Evolutionary conservation across 35 echinoderm and acorn worm species (phyloP), one percentile per base, ranked within the genome.

Genomic region (Heliocidaris erythrogramma): DNA sequence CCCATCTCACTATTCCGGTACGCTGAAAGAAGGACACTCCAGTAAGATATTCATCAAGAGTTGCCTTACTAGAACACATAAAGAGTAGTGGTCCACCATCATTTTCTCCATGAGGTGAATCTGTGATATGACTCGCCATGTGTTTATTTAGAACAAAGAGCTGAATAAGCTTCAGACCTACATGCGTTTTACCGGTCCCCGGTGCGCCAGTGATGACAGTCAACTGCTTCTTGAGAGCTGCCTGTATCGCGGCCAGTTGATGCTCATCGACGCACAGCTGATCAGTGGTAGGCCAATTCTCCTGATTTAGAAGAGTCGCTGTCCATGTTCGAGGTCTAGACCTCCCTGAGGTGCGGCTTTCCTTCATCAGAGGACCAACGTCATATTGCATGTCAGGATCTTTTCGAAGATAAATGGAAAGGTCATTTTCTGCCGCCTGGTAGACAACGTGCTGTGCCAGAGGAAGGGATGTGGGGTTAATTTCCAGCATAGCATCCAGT

Each of bases 41-140:
- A 60, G 96, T 96, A 49, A 99, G 92, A 92, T 97, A 99, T 60
- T 99, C 97, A 91, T 99, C 98, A 93, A 99, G 96, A 2, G 98
- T 97, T 90, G 96, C 97, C 47, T 97, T 99, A 16, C 97, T 97
- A 29, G 47, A 96, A 89, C 97, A 99, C 16, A 99, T 94, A 11
- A 99, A 30, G 13, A 99, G 91, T 27, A 99, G 95, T 56, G 98
- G 98, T 14, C 95, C 88, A 85, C 71, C 27, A 16, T 17, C 87
- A 48, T 48, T 61, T 47, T 30, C 49, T 29, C n/a, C 29, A 32
- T 85, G 50, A 71, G 59, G 29, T 48, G 71, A n/a, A 12, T 47
- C 85, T 30, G 16, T 94, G 60, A 24, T 95, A 30, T 59, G 6
- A 48, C 91, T 59, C 49, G 48, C 18, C 27, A 13, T 48, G 9